These are phyloP conservation scores for Clanis bilineata DNA, from an alignment of 2,888 invertebrate genomes.

Conservation along the genomic window DNA sequence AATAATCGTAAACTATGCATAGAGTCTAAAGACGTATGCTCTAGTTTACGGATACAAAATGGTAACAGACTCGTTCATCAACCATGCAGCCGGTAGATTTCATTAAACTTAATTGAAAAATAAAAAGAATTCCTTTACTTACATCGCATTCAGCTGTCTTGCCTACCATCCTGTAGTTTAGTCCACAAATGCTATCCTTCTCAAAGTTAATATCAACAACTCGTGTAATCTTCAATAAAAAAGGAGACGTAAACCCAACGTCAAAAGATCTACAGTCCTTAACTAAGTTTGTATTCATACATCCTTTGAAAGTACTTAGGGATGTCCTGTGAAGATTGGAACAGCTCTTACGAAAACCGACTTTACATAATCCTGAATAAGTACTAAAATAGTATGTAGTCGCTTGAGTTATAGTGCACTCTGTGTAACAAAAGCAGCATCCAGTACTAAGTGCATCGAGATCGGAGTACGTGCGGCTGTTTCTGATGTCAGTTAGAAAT, in stretches of 20 bases:
- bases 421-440: conserved; percentile 30
- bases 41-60: background rate
- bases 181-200: conserved; percentile 58
- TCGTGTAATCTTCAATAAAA: conserved; percentile 19
- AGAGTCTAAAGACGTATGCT: background rate
- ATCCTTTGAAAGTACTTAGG: conserved; percentile 29
- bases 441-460: conserved; percentile 74
- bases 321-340: background rate
- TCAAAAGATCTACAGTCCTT: conserved; percentile 32
- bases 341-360: background rate
- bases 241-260: conserved; percentile 24
- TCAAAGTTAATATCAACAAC: conserved; percentile 25
- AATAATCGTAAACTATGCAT: too few species aligned
- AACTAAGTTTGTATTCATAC: conserved; percentile 32
- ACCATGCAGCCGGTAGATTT: conserved; percentile 46
- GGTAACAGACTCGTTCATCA: conserved; percentile 19
- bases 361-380: conserved; percentile 17
- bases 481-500: conserved; percentile 75
- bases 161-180: conserved; percentile 63
- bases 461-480: conserved; percentile 74
- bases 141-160: conserved; percentile 62
- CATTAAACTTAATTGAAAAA: conserved; percentile 71
- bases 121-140: conserved; percentile 68
- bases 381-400: conserved; percentile 28
- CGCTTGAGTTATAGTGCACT: conserved; percentile 36